Conservation (phyloP, 2,797 vertebrate genomes). For the Ctenopoma kingsleyae region DNA sequence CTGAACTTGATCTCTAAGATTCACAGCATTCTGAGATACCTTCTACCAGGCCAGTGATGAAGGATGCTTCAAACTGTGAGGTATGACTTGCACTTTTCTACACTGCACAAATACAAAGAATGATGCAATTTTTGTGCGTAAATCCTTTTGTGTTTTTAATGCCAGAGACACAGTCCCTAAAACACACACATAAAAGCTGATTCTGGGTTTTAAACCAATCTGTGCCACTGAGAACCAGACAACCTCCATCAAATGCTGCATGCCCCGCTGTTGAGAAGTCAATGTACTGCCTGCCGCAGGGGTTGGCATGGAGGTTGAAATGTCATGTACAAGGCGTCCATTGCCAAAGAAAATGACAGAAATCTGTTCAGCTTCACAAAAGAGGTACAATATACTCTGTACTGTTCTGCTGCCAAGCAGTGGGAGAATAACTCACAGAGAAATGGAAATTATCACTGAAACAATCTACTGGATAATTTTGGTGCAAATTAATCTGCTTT, state of each 20-base stretch:
- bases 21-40: not conserved
- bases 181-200: constrained; percentile 30
- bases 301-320: constrained; percentile 59
- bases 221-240: constrained; percentile 52
- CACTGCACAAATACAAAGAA: constrained; percentile 5
- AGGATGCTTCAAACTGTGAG: not conserved
- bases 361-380: constrained; percentile 70
- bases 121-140: constrained; percentile 21
- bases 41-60: not conserved
- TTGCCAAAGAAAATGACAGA: constrained; percentile 70
- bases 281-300: constrained; percentile 28
- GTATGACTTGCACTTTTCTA: not conserved
- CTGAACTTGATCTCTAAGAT: not conserved
- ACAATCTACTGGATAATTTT: constrained; percentile 70
- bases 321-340: constrained; percentile 50
- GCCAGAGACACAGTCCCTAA: constrained; percentile 26
- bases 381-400: constrained; percentile 44
- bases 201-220: constrained; percentile 43
- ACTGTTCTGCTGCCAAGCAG: constrained; percentile 37
- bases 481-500: constrained; percentile 67
- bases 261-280: constrained; percentile 44
- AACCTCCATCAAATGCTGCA: constrained; percentile 49
- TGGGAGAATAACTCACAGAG: constrained; percentile 47
- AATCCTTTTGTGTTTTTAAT: constrained; percentile 29
- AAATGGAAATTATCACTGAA: constrained; percentile 59